Conservation (phyloP, 2,888 invertebrate genomes). For the Mystacides longicornis region DNA sequence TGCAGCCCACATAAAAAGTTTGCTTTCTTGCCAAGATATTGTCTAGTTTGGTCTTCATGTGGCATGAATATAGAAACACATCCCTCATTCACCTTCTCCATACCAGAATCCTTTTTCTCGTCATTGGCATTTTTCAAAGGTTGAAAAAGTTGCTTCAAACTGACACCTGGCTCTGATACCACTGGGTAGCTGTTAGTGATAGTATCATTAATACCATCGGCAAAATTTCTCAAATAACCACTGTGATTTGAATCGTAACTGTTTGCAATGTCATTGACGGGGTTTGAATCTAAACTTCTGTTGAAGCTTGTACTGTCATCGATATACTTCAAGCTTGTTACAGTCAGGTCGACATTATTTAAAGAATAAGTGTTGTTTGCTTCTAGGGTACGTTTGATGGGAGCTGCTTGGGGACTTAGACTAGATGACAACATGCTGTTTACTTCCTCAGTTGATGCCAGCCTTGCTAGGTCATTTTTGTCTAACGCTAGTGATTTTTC, state of each 20-base stretch:
- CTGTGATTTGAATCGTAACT: constrained; percentile 45
- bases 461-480: constrained; percentile 42
- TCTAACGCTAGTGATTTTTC: constrained; percentile 26
- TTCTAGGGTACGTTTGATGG: constrained; percentile 33
- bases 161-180: too few species aligned
- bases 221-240: constrained; percentile 40
- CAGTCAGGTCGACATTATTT: constrained; percentile 42
- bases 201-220: constrained; percentile 36
- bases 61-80: not conserved
- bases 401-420: constrained; percentile 41
- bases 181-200: constrained; percentile 12
- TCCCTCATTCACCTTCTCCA: not conserved
- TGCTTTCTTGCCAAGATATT: constrained; percentile 3
- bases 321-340: constrained; percentile 55
- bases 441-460: constrained; percentile 50
- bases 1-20: constrained; percentile 5
- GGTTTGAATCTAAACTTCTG: constrained; percentile 45
- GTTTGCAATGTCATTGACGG: constrained; percentile 45
- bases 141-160: constrained; percentile 21
- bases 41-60: not conserved
- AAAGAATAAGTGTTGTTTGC: constrained; percentile 40
- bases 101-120: not conserved
- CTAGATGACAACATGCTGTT: constrained; percentile 42
- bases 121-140: constrained; percentile 15
- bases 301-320: constrained; percentile 50